Evolutionary conservation across 2,797 vertebrate genomes (phyloP).

Genomic region (Xerus rutilus): DNA sequence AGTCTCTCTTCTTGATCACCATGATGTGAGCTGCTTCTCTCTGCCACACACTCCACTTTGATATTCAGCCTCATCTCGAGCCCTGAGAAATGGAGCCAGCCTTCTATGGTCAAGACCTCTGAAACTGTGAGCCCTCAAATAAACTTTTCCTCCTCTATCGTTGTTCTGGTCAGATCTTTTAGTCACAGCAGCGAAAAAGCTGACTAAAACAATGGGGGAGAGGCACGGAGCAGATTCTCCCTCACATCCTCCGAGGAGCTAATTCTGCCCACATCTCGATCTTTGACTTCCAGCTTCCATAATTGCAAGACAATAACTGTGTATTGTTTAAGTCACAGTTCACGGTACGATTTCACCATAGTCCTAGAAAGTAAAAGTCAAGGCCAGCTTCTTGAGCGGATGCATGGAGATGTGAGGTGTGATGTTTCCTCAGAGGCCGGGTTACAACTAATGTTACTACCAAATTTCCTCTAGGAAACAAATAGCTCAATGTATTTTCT

Average conservation of each 20-base stretch:
- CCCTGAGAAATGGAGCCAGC: too few relatives aligned
- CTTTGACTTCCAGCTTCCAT: background rate
- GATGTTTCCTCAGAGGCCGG: background rate
- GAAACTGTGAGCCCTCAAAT: too few relatives aligned
- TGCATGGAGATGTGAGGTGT: rapidly evolving
- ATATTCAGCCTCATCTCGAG: too few relatives aligned
- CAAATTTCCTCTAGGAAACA: background rate
- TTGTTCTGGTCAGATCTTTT: too few relatives aligned
- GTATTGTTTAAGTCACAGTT: background rate
- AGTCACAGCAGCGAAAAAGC: too few relatives aligned
- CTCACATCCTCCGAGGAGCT: background rate
- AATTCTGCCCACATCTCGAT: background rate
- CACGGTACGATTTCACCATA: too few relatives aligned
- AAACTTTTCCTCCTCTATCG: too few relatives aligned
- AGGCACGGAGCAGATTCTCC: rapidly evolving
- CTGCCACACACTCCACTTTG: too few relatives aligned
- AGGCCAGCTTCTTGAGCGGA: background rate
- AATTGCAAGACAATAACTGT: background rate
- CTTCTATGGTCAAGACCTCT: too few relatives aligned
- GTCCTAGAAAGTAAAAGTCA: background rate
- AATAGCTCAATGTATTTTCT: background rate
- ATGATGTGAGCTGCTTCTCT: too few relatives aligned
- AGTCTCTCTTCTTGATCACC: too few relatives aligned
- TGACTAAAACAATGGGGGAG: background rate
- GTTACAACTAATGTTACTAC: background rate